Evolutionary conservation across 2,797 vertebrate genomes (phyloP), one percentile per base, ranked within the genome.

Genomic region (Poecilia wingei): DNA sequence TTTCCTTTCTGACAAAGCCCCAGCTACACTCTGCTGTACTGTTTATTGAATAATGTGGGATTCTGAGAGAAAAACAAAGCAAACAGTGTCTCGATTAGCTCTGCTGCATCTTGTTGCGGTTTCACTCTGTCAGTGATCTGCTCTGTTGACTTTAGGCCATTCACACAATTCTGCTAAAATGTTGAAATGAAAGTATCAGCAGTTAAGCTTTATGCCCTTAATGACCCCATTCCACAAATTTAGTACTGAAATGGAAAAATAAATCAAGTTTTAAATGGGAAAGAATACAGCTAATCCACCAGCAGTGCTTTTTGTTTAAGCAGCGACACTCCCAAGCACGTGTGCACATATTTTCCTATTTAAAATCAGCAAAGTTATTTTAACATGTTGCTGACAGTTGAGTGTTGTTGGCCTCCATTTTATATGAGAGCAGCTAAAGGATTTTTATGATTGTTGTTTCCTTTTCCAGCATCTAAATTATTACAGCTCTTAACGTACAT

Each of bases 1-100:
- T 87, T 91, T 89, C 87, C 82, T 86, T 81, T 76, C 53, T 80
- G 76, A 92, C 92, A 93, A 81, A 92, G 91, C 89, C 76, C 83
- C 88, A 94, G 82, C 82, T 88, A 13, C 28, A 33, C 53, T 8
- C 5, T 31, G 36, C 57, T 5, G 57, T 83, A 66, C 46, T 25
- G 70, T 69, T 66, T 28, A 1, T 53, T 53, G 7, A 45, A 68
- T 68, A 31, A 16, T 28, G 41, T 18, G 75, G 69, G 59, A 36
- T 49, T 75, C 82, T 73, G 66, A 25, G 47, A 20, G 49, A 79
- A 84, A 53, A 89, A 76, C 28, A 70, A n/a, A 75, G 74, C 59
- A 70, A 72, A 78, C 55, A 77, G 45, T 74, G 51, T 36, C 47
- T 73, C 31, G 39, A 41, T 74, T 79, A 72, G 25, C 83, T 77